Evolutionary conservation across 2,888 invertebrate genomes (phyloP).

Genomic region (Tenthredo amoena): DNA sequence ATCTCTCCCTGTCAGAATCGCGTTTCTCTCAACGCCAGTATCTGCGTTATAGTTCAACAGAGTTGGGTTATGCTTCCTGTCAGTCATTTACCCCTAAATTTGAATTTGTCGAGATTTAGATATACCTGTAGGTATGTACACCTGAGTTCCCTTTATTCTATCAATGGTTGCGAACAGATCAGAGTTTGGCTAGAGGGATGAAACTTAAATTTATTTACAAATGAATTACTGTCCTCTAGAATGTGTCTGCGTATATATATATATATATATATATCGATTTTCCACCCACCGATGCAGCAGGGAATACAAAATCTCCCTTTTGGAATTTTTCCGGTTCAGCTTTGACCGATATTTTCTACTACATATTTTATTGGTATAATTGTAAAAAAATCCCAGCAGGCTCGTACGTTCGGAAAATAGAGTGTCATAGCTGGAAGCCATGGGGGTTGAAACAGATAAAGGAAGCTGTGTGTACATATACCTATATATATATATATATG

Average conservation of each 20-base stretch:
- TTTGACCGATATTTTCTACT: background rate
- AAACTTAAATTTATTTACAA: background rate
- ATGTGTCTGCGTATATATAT: background rate
- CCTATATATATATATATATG: background rate
- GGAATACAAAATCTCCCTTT: background rate
- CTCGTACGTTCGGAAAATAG: background rate
- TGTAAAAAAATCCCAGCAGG: constrained; percentile 19
- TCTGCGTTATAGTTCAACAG: background rate
- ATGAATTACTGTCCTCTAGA: background rate
- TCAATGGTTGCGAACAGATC: background rate
- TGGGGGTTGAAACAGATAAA: background rate
- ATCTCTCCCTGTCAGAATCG: constrained; percentile 22
- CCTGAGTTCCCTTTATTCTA: background rate
- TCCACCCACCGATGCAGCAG: background rate
- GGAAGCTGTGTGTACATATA: background rate
- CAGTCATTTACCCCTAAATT: background rate
- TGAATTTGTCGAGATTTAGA: background rate
- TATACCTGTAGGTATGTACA: background rate
- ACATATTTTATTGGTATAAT: constrained; percentile 8
- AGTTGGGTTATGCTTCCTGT: background rate
- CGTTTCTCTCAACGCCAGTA: constrained; percentile 17
- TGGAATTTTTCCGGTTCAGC: background rate
- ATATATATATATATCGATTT: background rate
- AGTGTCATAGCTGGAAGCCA: background rate
- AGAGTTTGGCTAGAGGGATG: background rate